Evolutionary conservation across 2,113 vertebrate genomes (phyloP), one percentile per base, ranked within the genome.

Genomic region (Nannobrachium achirus): DNA sequence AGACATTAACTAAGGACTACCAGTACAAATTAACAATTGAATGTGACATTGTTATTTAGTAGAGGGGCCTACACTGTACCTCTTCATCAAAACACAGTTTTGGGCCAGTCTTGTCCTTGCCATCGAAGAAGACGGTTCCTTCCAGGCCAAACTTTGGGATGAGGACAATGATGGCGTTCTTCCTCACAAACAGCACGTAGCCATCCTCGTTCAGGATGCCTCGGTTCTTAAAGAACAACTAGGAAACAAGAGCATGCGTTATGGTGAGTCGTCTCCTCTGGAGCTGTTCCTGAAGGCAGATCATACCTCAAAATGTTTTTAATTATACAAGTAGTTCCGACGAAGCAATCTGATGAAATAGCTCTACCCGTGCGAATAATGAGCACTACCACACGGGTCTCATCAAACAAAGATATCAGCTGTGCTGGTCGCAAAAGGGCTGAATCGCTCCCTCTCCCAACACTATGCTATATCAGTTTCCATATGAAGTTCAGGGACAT

Each of bases 101-200:
- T 63, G 93, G 94, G 8, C 83, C 84, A 9, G 87, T 83, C 85
- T 95, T 96, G 83, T 91, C 93, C 83, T 95, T 99, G 78, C 89
- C 85, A 79, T 99, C 95, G 81, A 99, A 98, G 85, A 98, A 98
- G 10, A 99, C 98, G 0, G 95, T 97, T 63, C 97, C 98, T 91
- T 99, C 97, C 86, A 99, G 88, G 0, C 98, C 97, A 60, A 95
- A 99, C 84, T 95, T 99, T 1, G 98, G 96, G 79, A 99, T 99
- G 66, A 99, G 93, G 48, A 99, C 93, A 16, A 98, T 97, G 83
- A 99, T 92, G 0, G 98, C 98, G 69, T 99, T 99, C 90, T 98
- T 99, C 79, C 95, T 94, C 78, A 98, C 95, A 87, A 98, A 98
- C 3, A 99, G 91, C 82, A 99, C 85, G 53, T 93, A 99, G 1